Evolutionary conservation across 2,888 invertebrate species (phyloP), one percentile per base, ranked within the genome.

Genomic region (Lathronympha strigana): DNA sequence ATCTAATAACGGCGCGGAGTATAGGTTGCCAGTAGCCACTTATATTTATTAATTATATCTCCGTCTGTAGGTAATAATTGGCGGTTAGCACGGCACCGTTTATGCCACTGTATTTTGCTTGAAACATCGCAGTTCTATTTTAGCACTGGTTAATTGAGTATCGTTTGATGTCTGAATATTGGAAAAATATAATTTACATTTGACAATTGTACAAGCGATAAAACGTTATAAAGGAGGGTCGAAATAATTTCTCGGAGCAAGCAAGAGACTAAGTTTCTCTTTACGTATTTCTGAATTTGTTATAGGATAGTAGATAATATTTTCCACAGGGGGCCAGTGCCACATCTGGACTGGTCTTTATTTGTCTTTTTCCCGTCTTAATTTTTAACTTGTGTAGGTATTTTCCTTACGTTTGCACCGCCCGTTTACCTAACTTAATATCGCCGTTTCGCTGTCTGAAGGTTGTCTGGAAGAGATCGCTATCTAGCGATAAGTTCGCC

Each of bases 91-190:
- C 45, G 57, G 31, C 57, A 57, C 31, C 19, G 28, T n/a, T 28
- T 55, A 25, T 28, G 43, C 43, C 31, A 9, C 31, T 43, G 57
- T 21, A 43, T 57, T 53, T 55, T 57, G 43, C 43, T 57, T 45
- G 19, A 45, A 45, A 28, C 57, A 45, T 31, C 21, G 19, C 19
- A 4, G 31, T 19, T 19, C 55, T 28, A 28, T 43, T 43, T 40
- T 53, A 21, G 53, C 36, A 21, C 21, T 33, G 13, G 19, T 33
- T 53, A 38, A 53, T 53, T 53, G 53, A 36, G 11, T n/a, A 5
- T 19, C 23, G 47, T 36, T 53, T 36, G 36, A 36, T 38, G 53
- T 53, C 9, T 36, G 31, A 28, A 49, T 50, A 23, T 19, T 13
- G 21, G 3, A 13, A 53, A 47, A 47, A 3, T 5, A 23, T 21